A percentile compares a stretch with the other conserved stretches of the same genome.
phyloP scores from a whole-genome alignment of 2,888 invertebrate genomes.

The Archips xylosteana region DNA sequence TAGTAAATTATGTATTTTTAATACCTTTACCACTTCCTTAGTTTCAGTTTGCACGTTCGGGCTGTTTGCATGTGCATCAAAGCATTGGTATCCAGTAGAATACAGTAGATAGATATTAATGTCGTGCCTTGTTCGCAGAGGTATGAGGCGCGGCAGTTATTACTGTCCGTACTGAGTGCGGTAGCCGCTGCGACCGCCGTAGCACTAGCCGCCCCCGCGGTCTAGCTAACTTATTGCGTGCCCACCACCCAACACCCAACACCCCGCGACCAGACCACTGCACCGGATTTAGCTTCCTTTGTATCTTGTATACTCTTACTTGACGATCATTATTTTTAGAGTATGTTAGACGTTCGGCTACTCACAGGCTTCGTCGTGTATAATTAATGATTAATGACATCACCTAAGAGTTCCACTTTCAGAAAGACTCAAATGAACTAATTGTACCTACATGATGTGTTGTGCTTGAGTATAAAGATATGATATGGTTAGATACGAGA shows the following conservation, averaged over 20 bases:
- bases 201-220: constrained; percentile 16
- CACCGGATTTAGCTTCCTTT: constrained; percentile 21
- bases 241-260: constrained; percentile 3
- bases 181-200: constrained; percentile 53
- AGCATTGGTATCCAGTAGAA: constrained; percentile 44
- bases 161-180: constrained; percentile 89
- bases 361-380: constrained; percentile 45
- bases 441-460: constrained; percentile 37
- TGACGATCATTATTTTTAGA: constrained; percentile 40
- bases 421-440: constrained; percentile 41
- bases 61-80: constrained; percentile 51
- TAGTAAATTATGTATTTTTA: constrained; percentile 75
- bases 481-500: constrained; percentile 43
- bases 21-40: constrained; percentile 61
- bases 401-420: constrained; percentile 47
- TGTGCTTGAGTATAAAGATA: constrained; percentile 33
- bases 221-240: constrained; percentile 7
- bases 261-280: constrained; percentile 6
- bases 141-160: constrained; percentile 89
- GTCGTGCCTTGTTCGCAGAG: constrained; percentile 86
- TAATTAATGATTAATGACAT: constrained; percentile 39
- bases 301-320: constrained; percentile 38
- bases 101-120: constrained; percentile 57
- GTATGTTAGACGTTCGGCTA: constrained; percentile 46
- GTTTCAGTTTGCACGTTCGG: constrained; percentile 46